Conservation (phyloP, 2,113 vertebrate species). For the Cyprinodon brontotheroides region DNA sequence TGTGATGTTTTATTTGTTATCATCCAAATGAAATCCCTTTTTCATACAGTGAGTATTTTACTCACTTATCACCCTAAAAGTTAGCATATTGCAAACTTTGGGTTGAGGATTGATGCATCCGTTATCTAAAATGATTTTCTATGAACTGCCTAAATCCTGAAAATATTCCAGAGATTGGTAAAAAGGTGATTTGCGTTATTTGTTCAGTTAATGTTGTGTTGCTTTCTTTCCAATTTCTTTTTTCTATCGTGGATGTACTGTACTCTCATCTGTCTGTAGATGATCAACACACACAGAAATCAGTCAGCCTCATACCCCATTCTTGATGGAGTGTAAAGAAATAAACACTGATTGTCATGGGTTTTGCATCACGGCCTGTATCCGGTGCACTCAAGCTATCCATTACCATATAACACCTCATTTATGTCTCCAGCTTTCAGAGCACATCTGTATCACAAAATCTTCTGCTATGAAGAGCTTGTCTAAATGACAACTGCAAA, state of each 20-base stretch:
- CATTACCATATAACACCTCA: neutral
- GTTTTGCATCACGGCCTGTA: neutral
- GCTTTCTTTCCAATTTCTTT: neutral
- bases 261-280: neutral
- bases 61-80: too few species aligned
- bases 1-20: neutral
- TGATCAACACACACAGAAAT: neutral
- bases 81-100: too few species aligned
- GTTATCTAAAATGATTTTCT: neutral
- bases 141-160: neutral
- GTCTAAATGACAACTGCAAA: neutral
- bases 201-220: too few species aligned
- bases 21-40: neutral
- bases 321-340: neutral
- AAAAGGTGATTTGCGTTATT: too few species aligned
- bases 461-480: neutral
- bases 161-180: neutral
- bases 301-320: neutral
- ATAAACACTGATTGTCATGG: neutral
- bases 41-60: too few species aligned
- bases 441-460: neutral
- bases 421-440: neutral
- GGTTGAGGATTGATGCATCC: neutral
- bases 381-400: neutral
- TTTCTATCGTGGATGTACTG: neutral